Conservation (phyloP, 2,888 invertebrate genomes). For the Tetropium fuscum region DNA sequence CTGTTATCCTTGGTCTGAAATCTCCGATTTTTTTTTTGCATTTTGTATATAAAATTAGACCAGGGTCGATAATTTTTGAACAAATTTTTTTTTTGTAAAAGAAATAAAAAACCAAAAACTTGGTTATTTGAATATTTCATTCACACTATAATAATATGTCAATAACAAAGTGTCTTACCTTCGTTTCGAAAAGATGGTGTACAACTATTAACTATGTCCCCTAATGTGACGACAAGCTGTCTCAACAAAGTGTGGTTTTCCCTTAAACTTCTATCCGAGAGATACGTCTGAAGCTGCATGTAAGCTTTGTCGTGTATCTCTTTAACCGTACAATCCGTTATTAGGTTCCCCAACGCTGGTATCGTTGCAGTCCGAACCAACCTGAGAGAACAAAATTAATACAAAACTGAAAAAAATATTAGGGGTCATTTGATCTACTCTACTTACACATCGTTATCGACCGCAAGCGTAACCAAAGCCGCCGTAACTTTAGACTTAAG, state of each 20-base stretch:
- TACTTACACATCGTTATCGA: slow-evolving; percentile 75
- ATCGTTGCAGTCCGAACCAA: slow-evolving; percentile 73
- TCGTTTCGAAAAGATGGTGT: slow-evolving; percentile 72
- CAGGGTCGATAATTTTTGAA: no score
- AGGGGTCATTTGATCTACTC: no score
- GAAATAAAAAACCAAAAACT: no score
- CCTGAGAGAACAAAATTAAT: slow-evolving; percentile 56
- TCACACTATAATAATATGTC: no score
- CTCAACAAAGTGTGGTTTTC: slow-evolving; percentile 68
- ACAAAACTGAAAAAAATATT: slow-evolving; percentile 16
- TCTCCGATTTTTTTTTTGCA: no score
- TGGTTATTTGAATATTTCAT: no score
- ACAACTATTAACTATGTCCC: slow-evolving; percentile 72
- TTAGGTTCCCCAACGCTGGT: slow-evolving; percentile 73
- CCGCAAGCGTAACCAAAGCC: slow-evolving; percentile 78
- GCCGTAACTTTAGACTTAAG: slow-evolving; percentile 73
- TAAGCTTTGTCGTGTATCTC: slow-evolving; percentile 71
- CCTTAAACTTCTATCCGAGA: slow-evolving; percentile 61
- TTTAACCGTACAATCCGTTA: slow-evolving; percentile 65
- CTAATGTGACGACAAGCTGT: slow-evolving; percentile 73
- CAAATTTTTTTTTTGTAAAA: no score
- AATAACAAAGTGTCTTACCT: no score
- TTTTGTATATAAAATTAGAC: no score
- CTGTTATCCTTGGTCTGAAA: no score
- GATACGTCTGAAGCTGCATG: slow-evolving; percentile 66